phyloP scores from a whole-genome alignment of 2,797 vertebrate genomes.

The Psittacula derbiana region DNA sequence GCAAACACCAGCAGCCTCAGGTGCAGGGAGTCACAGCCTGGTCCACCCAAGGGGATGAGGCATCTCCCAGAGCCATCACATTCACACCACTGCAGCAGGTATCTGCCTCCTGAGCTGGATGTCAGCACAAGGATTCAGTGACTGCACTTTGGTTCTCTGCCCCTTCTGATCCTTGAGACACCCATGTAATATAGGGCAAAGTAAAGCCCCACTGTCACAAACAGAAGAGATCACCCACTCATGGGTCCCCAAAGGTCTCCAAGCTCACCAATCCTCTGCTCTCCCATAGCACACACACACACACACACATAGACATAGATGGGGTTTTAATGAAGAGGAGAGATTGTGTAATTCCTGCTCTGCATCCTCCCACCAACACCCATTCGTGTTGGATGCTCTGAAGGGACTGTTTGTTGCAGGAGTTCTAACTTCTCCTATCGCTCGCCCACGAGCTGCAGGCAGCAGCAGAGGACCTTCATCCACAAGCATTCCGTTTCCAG shows the following conservation, averaged over 20 bases:
- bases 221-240: not conserved
- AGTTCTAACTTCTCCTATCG: not conserved
- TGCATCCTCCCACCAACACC: not conserved
- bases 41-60: not conserved
- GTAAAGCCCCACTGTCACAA: not conserved
- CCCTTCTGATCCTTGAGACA: not conserved
- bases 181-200: rapidly evolving
- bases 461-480: not conserved
- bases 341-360: not conserved
- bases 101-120: not conserved
- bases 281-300: not conserved
- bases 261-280: not conserved
- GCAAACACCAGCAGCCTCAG: not conserved
- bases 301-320: not conserved
- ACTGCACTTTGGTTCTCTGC: not conserved
- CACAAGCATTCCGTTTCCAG: not conserved
- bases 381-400: not conserved
- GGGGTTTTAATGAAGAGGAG: not conserved
- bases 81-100: not conserved
- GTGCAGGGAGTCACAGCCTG: not conserved
- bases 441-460: conserved; percentile 20
- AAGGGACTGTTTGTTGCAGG: conserved; percentile 12
- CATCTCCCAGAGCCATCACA: not conserved
- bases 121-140: not conserved
- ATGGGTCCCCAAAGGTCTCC: not conserved